Evolutionary conservation across 2,888 invertebrate genomes (phyloP).

Genomic region (Synergus umbraculus): DNA sequence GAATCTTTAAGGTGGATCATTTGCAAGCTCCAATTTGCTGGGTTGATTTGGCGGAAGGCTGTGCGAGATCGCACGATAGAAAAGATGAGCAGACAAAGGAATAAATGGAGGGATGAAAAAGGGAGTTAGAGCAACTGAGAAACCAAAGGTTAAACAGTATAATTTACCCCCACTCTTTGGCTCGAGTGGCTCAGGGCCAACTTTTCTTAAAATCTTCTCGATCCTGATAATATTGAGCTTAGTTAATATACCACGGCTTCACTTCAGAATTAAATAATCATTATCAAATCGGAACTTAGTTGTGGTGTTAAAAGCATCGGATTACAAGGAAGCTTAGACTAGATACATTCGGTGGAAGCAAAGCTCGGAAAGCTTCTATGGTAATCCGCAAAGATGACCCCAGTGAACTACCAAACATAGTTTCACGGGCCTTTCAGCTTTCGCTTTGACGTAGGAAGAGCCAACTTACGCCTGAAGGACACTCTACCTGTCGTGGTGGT

Average conservation of each 20-base stretch:
- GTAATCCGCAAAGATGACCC: slow-evolving; percentile 37
- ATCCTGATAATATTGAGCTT: neutral
- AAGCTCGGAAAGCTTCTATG: slow-evolving; percentile 8
- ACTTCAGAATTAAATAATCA: too few relatives aligned
- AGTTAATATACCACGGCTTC: neutral
- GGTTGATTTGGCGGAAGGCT: slow-evolving; percentile 65
- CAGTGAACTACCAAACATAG: slow-evolving; percentile 38
- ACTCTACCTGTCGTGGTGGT: slow-evolving; percentile 31
- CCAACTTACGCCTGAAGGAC: slow-evolving; percentile 39
- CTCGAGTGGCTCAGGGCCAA: neutral
- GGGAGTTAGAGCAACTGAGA: neutral
- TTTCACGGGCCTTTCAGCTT: slow-evolving; percentile 35
- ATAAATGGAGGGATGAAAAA: slow-evolving; percentile 40
- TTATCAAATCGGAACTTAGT: neutral
- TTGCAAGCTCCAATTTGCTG: slow-evolving; percentile 70
- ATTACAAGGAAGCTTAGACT: neutral
- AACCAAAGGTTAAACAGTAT: neutral
- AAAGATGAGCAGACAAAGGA: slow-evolving; percentile 57
- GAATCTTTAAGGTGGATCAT: slow-evolving; percentile 71
- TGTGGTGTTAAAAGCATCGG: neutral
- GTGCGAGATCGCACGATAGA: slow-evolving; percentile 47
- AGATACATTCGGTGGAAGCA: neutral
- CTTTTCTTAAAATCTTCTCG: neutral
- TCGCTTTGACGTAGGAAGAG: slow-evolving; percentile 41
- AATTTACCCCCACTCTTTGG: neutral